These are phyloP conservation scores for Spodoptera litura DNA, from an alignment of 1,140 invertebrate species.

Conservation along the genomic window DNA sequence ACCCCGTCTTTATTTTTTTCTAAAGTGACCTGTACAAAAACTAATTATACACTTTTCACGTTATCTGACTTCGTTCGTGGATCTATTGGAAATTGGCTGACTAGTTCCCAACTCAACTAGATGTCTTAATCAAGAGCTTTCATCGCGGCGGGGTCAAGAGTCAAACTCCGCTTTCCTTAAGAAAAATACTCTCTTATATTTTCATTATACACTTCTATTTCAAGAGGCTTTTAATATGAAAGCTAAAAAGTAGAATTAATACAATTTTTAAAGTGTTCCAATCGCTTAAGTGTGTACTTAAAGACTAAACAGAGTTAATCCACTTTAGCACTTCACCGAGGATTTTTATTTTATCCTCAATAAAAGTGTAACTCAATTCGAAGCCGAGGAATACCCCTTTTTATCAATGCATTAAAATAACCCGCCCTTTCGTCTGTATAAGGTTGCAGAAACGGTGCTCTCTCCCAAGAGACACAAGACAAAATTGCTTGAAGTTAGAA, in stretches of 20 bases:
- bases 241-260: constrained; percentile 4
- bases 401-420: constrained; percentile 34
- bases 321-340: constrained; percentile 6
- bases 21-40: neutral
- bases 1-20: too few relatives aligned
- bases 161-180: neutral
- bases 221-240: constrained; percentile 17
- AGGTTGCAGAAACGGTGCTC: constrained; percentile 2
- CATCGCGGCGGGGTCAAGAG: neutral
- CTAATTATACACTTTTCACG: constrained; percentile 3
- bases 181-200: constrained; percentile 3
- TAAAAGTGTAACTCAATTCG: constrained; percentile 24
- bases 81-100: neutral
- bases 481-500: constrained; percentile 28
- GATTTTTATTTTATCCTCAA: constrained; percentile 14
- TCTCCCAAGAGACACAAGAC: constrained; percentile 9
- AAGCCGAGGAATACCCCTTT: constrained; percentile 15
- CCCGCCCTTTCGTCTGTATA: constrained; percentile 23
- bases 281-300: constrained; percentile 21
- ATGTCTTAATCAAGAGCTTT: neutral
- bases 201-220: constrained; percentile 1
- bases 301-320: neutral
- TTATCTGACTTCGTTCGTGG: neutral
- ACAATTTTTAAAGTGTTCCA: constrained; percentile 26
- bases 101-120: neutral